Evolutionary conservation across 2,888 invertebrate genomes (phyloP).

Genomic region (Hofmannophila pseudospretella): DNA sequence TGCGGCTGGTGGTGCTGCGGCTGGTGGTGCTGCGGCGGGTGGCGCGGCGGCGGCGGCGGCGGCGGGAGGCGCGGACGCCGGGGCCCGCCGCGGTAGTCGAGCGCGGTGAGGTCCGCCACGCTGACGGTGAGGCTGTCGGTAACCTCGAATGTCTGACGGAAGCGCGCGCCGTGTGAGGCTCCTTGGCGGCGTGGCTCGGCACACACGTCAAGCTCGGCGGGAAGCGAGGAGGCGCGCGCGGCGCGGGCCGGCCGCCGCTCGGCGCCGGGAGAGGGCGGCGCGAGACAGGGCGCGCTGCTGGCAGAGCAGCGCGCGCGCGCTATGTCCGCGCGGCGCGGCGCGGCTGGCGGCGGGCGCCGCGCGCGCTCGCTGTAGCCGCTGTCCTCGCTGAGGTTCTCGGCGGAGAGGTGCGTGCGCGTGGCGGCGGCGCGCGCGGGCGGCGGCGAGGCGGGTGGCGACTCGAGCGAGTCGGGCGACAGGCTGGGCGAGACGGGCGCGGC

Average conservation of each 20-base stretch:
- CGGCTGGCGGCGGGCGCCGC: slow-evolving; percentile 54
- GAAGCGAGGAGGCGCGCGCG: slow-evolving; percentile 74
- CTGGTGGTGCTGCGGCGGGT: slow-evolving; percentile 20
- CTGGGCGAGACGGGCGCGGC: slow-evolving; percentile 64
- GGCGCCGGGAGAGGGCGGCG: slow-evolving; percentile 36
- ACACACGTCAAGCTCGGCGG: slow-evolving; percentile 82
- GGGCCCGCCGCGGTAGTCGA: slow-evolving; percentile 72
- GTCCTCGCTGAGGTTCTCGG: slow-evolving; percentile 88
- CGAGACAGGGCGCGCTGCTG: slow-evolving; percentile 64
- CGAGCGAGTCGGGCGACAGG: slow-evolving; percentile 70
- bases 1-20: slow-evolving; percentile 26
- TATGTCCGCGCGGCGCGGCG: slow-evolving; percentile 47
- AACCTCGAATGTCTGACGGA: slow-evolving; percentile 68
- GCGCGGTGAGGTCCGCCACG: slow-evolving; percentile 79
- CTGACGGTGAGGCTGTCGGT: slow-evolving; percentile 76
- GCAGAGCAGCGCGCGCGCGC: slow-evolving; percentile 44
- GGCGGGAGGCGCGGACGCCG: slow-evolving; percentile 60
- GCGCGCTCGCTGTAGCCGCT: slow-evolving; percentile 84
- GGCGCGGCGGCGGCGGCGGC: slow-evolving; percentile 45
- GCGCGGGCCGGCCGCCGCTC: slow-evolving; percentile 52
- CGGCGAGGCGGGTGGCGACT: slow-evolving; percentile 61
- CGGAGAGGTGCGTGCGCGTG: slow-evolving; percentile 78
- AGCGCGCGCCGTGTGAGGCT: slow-evolving; percentile 51
- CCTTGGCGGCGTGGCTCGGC: slow-evolving; percentile 55
- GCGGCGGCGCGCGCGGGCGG: slow-evolving; percentile 52